Percentiles rank a stretch among this genome's conserved stretches.
Evolutionary conservation across 2,888 invertebrate genomes (phyloP).

Genomic region (Drosophila neotestacea): DNA sequence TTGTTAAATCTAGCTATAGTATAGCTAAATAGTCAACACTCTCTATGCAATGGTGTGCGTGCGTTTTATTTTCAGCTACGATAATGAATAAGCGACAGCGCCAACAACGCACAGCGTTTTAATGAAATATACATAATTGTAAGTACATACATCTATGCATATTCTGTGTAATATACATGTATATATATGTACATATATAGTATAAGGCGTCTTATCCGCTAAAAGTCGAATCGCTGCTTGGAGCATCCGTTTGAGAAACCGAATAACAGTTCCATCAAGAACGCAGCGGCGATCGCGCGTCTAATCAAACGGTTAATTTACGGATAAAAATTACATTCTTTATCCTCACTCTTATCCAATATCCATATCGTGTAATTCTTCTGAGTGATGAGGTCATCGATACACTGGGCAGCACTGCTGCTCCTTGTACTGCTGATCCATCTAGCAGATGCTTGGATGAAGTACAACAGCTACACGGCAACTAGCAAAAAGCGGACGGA

Average conservation of each 20-base stretch:
- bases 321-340: conserved; percentile 19
- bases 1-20: conserved; percentile 28
- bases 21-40: conserved; percentile 29
- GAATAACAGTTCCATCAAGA: conserved; percentile 60
- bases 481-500: conserved; percentile 74
- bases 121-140: conserved; percentile 44
- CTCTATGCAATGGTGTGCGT: conserved; percentile 5
- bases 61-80: conserved; percentile 61
- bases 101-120: conserved; percentile 52
- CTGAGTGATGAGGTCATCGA: conserved; percentile 9
- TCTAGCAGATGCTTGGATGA: conserved; percentile 62
- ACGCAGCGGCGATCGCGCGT: conserved; percentile 42
- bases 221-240: conserved; percentile 48
- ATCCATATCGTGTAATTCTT: neutral
- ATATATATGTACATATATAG: conserved; percentile 5
- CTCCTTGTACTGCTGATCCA: conserved; percentile 36
- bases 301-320: conserved; percentile 25
- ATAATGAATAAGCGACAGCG: conserved; percentile 53
- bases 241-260: conserved; percentile 51
- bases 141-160: conserved; percentile 27
- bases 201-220: conserved; percentile 66
- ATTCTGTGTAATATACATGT: conserved; percentile 27
- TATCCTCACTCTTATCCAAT: conserved; percentile 11
- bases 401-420: conserved; percentile 27
- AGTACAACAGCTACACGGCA: conserved; percentile 73